Evolutionary conservation across 2,797 vertebrate genomes (phyloP).

Genomic region (Myripristis murdjan): DNA sequence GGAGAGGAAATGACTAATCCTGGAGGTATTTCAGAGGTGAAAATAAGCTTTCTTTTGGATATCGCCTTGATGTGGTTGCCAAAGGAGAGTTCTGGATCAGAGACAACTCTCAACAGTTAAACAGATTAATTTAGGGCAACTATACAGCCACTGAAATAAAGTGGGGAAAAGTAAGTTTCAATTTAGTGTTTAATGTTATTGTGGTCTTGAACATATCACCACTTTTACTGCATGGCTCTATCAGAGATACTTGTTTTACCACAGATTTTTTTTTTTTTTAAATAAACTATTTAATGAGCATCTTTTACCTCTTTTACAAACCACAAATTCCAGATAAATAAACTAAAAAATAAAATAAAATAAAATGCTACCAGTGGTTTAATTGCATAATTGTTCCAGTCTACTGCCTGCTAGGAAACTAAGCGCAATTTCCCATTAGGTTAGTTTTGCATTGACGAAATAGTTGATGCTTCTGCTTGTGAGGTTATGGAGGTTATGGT

Average conservation of each 20-base stretch:
- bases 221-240: neutral
- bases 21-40: constrained; percentile 65
- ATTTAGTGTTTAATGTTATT: neutral
- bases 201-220: neutral
- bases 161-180: constrained; percentile 10
- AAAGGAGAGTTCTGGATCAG: constrained; percentile 42
- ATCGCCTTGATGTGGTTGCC: constrained; percentile 55
- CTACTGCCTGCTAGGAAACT: neutral
- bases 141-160: constrained; percentile 39
- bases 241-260: constrained; percentile 9
- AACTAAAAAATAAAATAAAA: neutral
- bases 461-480: no score
- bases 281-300: constrained; percentile 25
- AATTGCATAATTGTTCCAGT: neutral
- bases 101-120: constrained; percentile 49
- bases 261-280: constrained; percentile 13
- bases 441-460: no score
- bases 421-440: neutral
- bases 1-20: constrained; percentile 60
- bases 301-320: constrained; percentile 25
- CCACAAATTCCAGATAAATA: neutral
- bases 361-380: constrained; percentile 11
- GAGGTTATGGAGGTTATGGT: no score
- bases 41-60: constrained; percentile 44
- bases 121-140: constrained; percentile 30